phyloP scores from a whole-genome alignment of 2,113 vertebrate species.

The Seriola quinqueradiata region DNA sequence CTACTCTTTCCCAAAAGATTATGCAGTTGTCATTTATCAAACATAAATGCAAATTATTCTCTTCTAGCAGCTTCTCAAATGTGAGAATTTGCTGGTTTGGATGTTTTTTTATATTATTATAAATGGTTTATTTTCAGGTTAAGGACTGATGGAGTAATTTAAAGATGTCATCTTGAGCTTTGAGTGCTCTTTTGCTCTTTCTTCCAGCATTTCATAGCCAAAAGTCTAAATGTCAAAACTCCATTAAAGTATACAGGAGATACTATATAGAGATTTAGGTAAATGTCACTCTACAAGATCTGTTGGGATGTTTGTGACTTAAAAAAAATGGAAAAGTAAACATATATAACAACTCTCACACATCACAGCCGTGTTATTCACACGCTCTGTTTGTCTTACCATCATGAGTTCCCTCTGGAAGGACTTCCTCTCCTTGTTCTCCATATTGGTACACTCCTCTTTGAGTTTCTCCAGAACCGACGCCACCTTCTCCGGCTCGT shows the following conservation, averaged over 20 bases:
- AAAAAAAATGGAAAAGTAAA: no score
- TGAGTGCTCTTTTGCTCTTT: background rate
- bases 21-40: background rate
- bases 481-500: slow-evolving; percentile 93
- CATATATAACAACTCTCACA: no score
- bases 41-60: background rate
- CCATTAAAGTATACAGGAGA: background rate
- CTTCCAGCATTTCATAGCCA: background rate
- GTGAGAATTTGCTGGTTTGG: background rate
- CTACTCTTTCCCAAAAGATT: background rate
- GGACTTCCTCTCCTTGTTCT: slow-evolving; percentile 93
- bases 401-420: slow-evolving; percentile 98
- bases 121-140: background rate
- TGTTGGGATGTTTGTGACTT: no score
- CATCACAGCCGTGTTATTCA: background rate
- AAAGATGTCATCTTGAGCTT: background rate
- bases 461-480: slow-evolving; percentile 97
- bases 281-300: background rate
- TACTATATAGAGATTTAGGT: background rate
- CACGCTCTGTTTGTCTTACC: slow-evolving; percentile 82
- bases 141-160: background rate
- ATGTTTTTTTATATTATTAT: background rate
- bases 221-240: background rate
- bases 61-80: background rate
- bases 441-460: slow-evolving; percentile 93